Base-by-base conservation (phyloP, 1,140 invertebrate species). In the Tetranychus cinnabarinus region DNA sequence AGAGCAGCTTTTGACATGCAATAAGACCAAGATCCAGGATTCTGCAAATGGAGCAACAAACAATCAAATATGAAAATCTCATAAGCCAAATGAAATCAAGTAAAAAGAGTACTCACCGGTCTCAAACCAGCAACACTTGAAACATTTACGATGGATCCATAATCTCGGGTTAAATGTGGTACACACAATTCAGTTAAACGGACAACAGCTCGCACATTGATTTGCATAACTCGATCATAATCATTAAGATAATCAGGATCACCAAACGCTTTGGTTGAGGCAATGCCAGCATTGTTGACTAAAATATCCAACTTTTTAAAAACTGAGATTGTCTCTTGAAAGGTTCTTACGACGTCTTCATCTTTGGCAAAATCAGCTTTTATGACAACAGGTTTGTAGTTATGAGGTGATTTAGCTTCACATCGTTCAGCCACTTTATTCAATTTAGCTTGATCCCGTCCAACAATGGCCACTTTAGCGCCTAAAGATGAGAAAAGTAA, bases 271-370 rank as follows among this genome's bases (percentile, higher is more conserved):
- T 92, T 87, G 66, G 92, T 88, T 10, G 75, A 77, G 52, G 88
- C 89, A 56, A 70, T 74, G 2, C 67, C 67, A 37, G 66, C 67
- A 65, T 65, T 68, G 58, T 68, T 68, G 10, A 97, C 82, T 3
- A 97, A 72, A 69, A 97, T 91, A 75, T 97, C 90, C 42, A 97
- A 77, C 36, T 83, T 82, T 31, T 90, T 89, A 75, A 84, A 90
- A 71, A 84, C 81, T 31, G 78, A 72, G 42, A 82, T 73, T 7
- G 86, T 84, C 79, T 80, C 74, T 62, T 86, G 74, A 67, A 96
- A 80, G 4, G 97, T 74, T 66, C 79, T 80, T 69, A 80, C 75
- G 65, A 89, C 78, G 66, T 96, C 84, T 63, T 83, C 79, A 50
- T 77, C 71, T 67, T 86, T 85, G 1, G 76, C 79, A 35, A 96